Evolutionary conservation across 2,797 vertebrate species (phyloP), one percentile per base, ranked within the genome.

Genomic region (Clarias laeviceps): DNA sequence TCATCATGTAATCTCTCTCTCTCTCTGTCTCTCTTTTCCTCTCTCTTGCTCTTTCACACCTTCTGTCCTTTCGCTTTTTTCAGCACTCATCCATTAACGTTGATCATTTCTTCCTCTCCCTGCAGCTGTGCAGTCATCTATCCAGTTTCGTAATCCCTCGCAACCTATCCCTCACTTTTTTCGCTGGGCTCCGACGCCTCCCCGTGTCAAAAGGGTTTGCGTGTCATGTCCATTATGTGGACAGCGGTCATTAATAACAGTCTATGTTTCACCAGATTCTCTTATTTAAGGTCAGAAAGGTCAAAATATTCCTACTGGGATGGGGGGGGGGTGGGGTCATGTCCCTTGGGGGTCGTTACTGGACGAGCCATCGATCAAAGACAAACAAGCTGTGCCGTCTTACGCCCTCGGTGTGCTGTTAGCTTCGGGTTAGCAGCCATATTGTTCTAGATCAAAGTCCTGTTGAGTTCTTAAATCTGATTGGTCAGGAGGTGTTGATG

Each of bases 51-150:
- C 78, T 84, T 74, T 64, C 20, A 76, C 88, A 80, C 90, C 79
- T 89, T 89, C 91, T 83, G 88, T 82, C 80, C 89, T 89, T 86
- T 85, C 79, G 70, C 91, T 93, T 92, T 94, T 93, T 92, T 94
- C 93, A 92, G 93, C 92, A 92, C 94, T 94, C 93, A 93, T 95
- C 93, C 91, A 93, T 95, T 95, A 94, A 92, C 94, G 93, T 93
- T 94, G 94, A 93, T 95, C 92, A 95, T 95, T 94, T 93, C 90
- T 91, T 91, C 91, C 93, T 93, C 91, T 91, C 92, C 94, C 93
- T 90, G 90, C 92, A 92, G 93, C 93, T 92, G 92, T 94, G 91
- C 93, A 94, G 91, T 94, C 94, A 93, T 94, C 93, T 93, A 94
- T 96, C 94, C 94, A 94, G 94, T 94, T 94, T 94, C 93, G 92